A percentile compares a stretch with the other conserved stretches of the same genome.
Conservation (phyloP, 1,140 invertebrate species). For the Eufriesea mexicana region DNA sequence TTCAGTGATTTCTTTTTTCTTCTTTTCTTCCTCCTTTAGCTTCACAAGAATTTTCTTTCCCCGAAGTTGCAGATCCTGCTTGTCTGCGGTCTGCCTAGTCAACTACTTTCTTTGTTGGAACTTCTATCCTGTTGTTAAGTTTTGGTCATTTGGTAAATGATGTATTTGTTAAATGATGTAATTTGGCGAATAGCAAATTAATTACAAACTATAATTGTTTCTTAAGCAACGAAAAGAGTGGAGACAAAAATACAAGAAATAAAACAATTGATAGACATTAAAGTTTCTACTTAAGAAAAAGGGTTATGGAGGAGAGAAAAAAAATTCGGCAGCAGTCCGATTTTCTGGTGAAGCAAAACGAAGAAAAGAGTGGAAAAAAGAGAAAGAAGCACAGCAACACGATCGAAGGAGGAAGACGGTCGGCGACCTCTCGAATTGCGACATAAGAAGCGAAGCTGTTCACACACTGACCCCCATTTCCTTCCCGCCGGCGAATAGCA, state of each 20-base stretch:
- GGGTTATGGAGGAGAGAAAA: not conserved
- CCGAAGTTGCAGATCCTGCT: no score
- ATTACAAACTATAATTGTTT: not conserved
- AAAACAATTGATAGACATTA: not conserved
- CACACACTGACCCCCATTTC: constrained; percentile 78
- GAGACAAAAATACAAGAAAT: not conserved
- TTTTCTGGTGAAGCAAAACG: not conserved
- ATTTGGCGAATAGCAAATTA: not conserved
- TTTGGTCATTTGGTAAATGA: no score
- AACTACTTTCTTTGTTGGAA: not conserved
- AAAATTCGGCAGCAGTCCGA: not conserved
- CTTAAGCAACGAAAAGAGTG: not conserved
- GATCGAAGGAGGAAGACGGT: constrained; percentile 60
- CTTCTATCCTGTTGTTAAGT: not conserved
- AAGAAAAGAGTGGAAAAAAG: constrained; percentile 1
- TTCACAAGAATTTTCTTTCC: not conserved
- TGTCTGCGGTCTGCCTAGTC: not conserved
- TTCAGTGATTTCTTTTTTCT: not conserved
- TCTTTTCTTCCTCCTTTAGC: not conserved
- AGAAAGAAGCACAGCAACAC: constrained; percentile 21
- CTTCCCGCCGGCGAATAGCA: constrained; percentile 22
- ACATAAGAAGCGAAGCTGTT: constrained; percentile 72
- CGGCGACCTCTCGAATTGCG: constrained; percentile 66
- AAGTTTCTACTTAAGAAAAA: not conserved
- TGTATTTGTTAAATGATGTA: no score